Conservation (phyloP, 1,140 invertebrate species). For the Bombyx mandarina region DNA sequence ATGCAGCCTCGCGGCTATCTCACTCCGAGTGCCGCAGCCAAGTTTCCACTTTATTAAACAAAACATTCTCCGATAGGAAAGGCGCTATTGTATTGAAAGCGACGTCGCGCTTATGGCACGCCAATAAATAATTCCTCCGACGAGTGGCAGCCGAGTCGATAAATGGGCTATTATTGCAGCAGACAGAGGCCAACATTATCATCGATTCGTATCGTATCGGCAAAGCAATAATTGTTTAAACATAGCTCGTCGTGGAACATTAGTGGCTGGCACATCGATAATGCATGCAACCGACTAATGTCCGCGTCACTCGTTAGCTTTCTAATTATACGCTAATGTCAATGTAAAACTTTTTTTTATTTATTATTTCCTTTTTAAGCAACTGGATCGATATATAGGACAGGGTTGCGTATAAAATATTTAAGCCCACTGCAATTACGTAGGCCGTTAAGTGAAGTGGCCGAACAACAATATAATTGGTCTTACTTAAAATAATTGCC, state of each 20-base stretch:
- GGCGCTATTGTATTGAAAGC: constrained; percentile 50
- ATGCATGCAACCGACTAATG: constrained; percentile 26
- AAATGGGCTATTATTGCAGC: constrained; percentile 63
- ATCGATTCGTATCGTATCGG: constrained; percentile 59
- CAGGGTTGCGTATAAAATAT: constrained; percentile 20
- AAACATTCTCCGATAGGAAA: constrained; percentile 41
- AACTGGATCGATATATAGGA: constrained; percentile 11
- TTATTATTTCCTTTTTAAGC: constrained; percentile 6
- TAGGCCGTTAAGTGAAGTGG: constrained; percentile 25
- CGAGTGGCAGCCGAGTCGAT: constrained; percentile 54
- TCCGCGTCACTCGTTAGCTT: constrained; percentile 27
- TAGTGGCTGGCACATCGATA: constrained; percentile 49
- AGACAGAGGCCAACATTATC: constrained; percentile 59
- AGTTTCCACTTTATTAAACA: constrained; percentile 64
- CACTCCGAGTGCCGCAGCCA: constrained; percentile 33
- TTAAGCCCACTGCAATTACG: constrained; percentile 22
- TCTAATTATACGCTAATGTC: constrained; percentile 25
- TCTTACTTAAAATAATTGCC: constrained; percentile 45
- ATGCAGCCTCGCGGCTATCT: constrained; percentile 47
- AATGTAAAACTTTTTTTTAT: constrained; percentile 6
- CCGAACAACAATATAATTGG: constrained; percentile 31
- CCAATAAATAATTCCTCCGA: constrained; percentile 59
- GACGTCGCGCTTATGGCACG: constrained; percentile 46
- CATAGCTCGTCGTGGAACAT: constrained; percentile 46
- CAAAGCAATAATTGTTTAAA: constrained; percentile 61